Conservation (phyloP, 30 jellyfish, hydroid and myxozoan genomes). For the Aurelia aurita region DNA sequence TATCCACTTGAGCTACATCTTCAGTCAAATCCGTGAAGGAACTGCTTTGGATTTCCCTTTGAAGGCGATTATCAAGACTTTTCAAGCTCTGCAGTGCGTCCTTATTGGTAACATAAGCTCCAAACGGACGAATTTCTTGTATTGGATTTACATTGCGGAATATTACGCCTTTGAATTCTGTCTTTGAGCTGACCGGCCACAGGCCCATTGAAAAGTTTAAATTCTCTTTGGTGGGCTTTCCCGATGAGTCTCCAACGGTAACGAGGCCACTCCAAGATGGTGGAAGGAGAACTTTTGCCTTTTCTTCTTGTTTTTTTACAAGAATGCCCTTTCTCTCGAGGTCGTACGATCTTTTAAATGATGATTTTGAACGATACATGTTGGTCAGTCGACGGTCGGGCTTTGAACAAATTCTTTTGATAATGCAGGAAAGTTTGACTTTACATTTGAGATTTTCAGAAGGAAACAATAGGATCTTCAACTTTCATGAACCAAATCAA, state of each 20-base stretch:
- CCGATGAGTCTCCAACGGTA: slow-evolving; percentile 53
- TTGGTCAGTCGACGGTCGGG: no score
- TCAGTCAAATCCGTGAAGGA: slow-evolving; percentile 3
- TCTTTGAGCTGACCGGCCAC: slow-evolving; percentile 37
- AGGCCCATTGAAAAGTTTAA: slow-evolving; percentile 49
- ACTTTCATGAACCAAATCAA: no score
- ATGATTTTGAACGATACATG: slow-evolving; percentile 43
- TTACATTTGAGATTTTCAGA: no score
- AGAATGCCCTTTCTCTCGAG: background rate
- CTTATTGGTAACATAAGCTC: slow-evolving; percentile 60
- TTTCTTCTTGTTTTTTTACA: background rate
- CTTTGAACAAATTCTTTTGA: no score
- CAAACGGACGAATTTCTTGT: slow-evolving; percentile 75
- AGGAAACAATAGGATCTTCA: no score
- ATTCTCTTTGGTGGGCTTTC: slow-evolving; percentile 16
- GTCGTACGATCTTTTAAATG: slow-evolving; percentile 3
- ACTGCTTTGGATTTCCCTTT: slow-evolving; percentile 36
- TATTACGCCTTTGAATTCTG: slow-evolving; percentile 72
- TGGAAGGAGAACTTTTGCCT: slow-evolving; percentile 27
- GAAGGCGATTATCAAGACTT: slow-evolving; percentile 79
- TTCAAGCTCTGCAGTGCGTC: slow-evolving; percentile 81
- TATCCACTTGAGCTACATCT: background rate
- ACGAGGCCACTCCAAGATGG: slow-evolving; percentile 77
- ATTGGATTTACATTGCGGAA: slow-evolving; percentile 81
- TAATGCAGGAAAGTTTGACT: no score